Conservation (phyloP, 2,113 vertebrate genomes). For the Crotalus tigris region DNA sequence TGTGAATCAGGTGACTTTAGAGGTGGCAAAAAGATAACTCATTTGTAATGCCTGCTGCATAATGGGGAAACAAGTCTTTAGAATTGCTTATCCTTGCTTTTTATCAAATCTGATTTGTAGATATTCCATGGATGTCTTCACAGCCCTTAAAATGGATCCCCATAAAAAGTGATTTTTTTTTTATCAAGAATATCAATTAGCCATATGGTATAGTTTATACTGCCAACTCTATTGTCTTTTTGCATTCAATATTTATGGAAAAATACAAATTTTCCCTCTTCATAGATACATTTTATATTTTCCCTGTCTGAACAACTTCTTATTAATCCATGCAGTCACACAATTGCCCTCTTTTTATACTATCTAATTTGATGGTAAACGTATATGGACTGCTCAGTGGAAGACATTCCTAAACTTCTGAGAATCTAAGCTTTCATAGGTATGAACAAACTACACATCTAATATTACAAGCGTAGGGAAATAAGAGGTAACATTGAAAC, state of each 20-base stretch:
- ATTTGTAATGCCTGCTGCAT: conserved; percentile 11
- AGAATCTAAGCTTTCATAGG: not conserved
- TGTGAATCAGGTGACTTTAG: not conserved
- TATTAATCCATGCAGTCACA: not conserved
- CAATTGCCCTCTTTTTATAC: not conserved
- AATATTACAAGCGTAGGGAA: not conserved
- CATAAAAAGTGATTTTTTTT: not conserved
- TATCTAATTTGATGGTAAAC: not conserved
- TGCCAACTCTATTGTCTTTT: not conserved
- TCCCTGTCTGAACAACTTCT: not conserved
- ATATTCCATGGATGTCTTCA: not conserved
- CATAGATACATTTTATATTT: not conserved
- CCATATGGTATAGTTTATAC: not conserved
- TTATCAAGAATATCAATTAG: not conserved
- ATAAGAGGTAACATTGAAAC: not conserved
- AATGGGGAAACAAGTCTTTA: conserved; percentile 26
- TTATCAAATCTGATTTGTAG: conserved; percentile 21
- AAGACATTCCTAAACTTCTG: not conserved
- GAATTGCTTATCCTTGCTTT: not conserved
- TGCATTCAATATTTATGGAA: not conserved
- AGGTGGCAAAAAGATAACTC: not conserved
- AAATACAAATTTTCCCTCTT: not conserved
- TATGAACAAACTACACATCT: not conserved
- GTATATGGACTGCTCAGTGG: not conserved
- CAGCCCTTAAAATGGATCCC: not conserved